Percentiles rank a stretch among this genome's conserved stretches.
These are phyloP conservation scores for Burhinus oedicnemus DNA, from an alignment of 2,113 vertebrate genomes.

Conservation along the genomic window DNA sequence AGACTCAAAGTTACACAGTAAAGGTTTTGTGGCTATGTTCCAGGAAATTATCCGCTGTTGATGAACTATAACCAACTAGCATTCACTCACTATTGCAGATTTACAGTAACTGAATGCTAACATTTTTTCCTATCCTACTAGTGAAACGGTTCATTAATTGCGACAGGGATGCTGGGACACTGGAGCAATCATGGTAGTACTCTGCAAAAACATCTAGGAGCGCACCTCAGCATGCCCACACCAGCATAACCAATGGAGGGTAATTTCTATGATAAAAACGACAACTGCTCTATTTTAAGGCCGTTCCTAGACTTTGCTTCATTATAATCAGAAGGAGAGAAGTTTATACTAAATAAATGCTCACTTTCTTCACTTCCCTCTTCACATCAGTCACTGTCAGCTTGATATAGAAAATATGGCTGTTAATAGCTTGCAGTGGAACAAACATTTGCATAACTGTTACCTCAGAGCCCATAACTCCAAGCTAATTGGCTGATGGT, in stretches of 20 bases:
- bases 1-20: neutral
- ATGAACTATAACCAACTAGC: neutral
- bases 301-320: conserved; percentile 12
- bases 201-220: neutral
- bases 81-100: neutral
- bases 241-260: neutral
- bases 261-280: neutral
- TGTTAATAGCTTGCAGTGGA: conserved; percentile 79
- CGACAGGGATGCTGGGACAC: neutral
- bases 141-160: neutral
- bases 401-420: conserved; percentile 75
- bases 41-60: neutral
- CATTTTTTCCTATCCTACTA: neutral
- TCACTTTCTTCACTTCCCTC: conserved; percentile 55
- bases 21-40: neutral
- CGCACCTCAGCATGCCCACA: neutral
- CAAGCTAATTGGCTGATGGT: conserved; percentile 83
- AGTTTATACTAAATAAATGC: conserved; percentile 65
- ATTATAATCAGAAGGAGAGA: conserved; percentile 47
- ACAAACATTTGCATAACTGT: conserved; percentile 87
- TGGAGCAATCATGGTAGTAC: neutral
- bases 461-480: conserved; percentile 84
- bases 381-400: conserved; percentile 77
- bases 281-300: neutral
- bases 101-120: neutral